A percentile compares a stretch with the other conserved stretches of the same genome.
Conservation (phyloP, 2,797 vertebrate genomes). For the Orestias chungarensis region DNA sequence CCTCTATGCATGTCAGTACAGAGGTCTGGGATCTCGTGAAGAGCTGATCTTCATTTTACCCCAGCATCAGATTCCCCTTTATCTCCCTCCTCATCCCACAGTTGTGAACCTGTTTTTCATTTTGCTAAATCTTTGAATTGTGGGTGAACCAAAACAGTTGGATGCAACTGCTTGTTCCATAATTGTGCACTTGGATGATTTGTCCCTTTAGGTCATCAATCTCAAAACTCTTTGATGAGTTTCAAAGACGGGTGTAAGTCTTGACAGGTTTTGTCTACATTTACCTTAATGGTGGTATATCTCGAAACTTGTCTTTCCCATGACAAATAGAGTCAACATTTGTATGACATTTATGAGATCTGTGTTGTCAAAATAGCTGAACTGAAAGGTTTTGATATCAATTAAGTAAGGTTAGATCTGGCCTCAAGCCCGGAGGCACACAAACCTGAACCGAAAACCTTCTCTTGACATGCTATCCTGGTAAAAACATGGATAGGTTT, state of each 20-base stretch:
- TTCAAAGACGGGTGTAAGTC: constrained; percentile 38
- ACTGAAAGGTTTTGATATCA: constrained; percentile 9
- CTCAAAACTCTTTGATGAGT: constrained; percentile 43
- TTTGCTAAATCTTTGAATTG: constrained; percentile 46
- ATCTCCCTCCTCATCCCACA: constrained; percentile 47
- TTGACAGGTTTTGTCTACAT: constrained; percentile 40
- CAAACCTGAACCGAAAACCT: not conserved
- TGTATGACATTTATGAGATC: constrained; percentile 2
- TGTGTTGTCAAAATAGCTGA: constrained; percentile 15
- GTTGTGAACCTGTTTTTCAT: constrained; percentile 46
- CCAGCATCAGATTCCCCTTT: constrained; percentile 50
- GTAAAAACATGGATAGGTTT: not conserved
- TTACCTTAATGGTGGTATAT: constrained; percentile 36
- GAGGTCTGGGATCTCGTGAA: constrained; percentile 60
- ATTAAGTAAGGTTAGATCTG: constrained; percentile 23
- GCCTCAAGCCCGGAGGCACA: constrained; percentile 7
- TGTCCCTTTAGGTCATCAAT: constrained; percentile 45
- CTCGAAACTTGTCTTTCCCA: constrained; percentile 41
- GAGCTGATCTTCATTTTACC: constrained; percentile 63
- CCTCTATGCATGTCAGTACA: constrained; percentile 22
- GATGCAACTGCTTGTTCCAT: constrained; percentile 32
- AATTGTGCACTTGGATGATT: constrained; percentile 45
- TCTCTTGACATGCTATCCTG: constrained; percentile 1
- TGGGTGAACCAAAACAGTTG: constrained; percentile 30
- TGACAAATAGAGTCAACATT: constrained; percentile 22